phyloP scores from a whole-genome alignment of 2,797 vertebrate species.

The Galago senegalensis region DNA sequence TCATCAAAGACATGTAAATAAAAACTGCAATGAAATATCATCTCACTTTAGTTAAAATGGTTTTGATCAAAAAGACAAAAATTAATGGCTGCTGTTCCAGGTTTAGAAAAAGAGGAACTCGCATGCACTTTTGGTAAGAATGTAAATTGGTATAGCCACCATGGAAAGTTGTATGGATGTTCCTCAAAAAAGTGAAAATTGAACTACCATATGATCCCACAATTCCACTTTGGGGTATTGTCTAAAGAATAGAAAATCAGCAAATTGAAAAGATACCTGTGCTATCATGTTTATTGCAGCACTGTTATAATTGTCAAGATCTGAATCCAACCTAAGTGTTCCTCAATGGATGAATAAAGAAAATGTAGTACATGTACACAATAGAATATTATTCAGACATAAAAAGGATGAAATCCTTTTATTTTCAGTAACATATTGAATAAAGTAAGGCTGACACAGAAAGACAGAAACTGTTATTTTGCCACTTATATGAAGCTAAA shows the following conservation, averaged over 20 bases:
- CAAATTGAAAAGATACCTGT: neutral
- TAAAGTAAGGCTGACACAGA: neutral
- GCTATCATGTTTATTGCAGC: neutral
- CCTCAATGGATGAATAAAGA: neutral
- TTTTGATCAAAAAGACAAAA: neutral
- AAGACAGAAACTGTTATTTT: neutral
- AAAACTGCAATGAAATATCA: neutral
- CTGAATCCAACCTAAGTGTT: neutral
- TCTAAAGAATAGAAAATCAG: neutral
- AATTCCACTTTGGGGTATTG: neutral
- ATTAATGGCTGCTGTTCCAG: neutral
- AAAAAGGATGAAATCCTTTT: neutral
- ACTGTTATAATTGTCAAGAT: neutral
- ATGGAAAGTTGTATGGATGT: neutral
- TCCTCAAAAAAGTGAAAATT: neutral
- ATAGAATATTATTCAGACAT: neutral
- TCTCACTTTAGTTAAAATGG: neutral
- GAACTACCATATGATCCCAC: neutral
- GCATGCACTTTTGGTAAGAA: neutral
- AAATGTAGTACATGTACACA: neutral
- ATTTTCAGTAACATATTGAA: neutral
- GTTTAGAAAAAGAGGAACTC: neutral
- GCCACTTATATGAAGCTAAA: neutral
- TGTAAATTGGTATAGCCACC: neutral
- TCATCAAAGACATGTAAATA: neutral